Conservation (phyloP, 1,140 invertebrate genomes). For the Hycleus phaleratus region DNA sequence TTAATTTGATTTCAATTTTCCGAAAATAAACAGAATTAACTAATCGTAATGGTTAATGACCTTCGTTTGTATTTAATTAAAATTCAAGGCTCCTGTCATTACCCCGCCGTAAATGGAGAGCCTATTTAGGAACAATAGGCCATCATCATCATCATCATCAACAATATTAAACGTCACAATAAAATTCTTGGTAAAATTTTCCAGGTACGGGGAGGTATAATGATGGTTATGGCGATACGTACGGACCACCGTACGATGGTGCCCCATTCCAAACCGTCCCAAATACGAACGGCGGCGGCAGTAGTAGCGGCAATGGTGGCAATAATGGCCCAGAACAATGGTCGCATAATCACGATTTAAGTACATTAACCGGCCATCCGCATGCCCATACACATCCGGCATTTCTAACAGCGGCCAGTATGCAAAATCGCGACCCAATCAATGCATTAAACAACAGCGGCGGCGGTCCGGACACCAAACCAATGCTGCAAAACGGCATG, state of each 20-base stretch:
- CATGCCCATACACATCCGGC: conserved; percentile 51
- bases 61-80: neutral
- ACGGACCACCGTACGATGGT: conserved; percentile 59
- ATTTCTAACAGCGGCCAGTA: conserved; percentile 47
- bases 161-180: neutral
- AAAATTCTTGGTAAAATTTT: too few species aligned
- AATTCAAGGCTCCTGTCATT: neutral
- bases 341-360: conserved; percentile 39
- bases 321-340: conserved; percentile 47
- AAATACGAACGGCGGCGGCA: too few species aligned
- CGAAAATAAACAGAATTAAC: too few species aligned
- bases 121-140: conserved; percentile 7
- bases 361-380: conserved; percentile 41
- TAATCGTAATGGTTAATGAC: too few species aligned
- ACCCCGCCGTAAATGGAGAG: conserved; percentile 6
- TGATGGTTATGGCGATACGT: conserved; percentile 55
- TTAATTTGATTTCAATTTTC: too few species aligned
- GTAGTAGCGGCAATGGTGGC: conserved; percentile 44
- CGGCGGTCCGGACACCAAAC: conserved; percentile 56
- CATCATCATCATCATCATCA: neutral
- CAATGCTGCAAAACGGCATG: conserved; percentile 64
- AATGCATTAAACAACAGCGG: conserved; percentile 32
- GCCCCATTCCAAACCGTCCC: conserved; percentile 77
- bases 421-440: conserved; percentile 43
- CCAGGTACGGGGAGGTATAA: conserved; percentile 52